These are phyloP conservation scores for Magallana nippona DNA, from an alignment of 2,888 invertebrate genomes.

Conservation along the genomic window DNA sequence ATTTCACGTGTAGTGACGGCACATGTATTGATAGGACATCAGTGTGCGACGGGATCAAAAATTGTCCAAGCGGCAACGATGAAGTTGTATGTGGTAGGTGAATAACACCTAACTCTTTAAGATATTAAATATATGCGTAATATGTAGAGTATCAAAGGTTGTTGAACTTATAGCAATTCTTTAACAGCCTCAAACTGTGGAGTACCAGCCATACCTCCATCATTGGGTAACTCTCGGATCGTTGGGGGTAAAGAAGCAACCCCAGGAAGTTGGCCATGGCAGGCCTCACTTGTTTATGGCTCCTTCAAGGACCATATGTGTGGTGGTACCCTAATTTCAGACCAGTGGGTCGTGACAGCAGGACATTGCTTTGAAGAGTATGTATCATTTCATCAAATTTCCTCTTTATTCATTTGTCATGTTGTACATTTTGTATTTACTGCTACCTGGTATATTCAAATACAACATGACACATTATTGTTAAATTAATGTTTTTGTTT, in stretches of 20 bases:
- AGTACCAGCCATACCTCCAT: conserved; percentile 58
- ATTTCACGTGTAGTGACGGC: conserved; percentile 64
- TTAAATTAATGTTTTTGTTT: no score
- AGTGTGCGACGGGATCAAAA: conserved; percentile 64
- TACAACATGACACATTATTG: no score
- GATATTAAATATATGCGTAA: not conserved
- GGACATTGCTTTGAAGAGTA: conserved; percentile 73
- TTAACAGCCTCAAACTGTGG: conserved; percentile 56
- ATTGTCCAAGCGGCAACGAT: conserved; percentile 65
- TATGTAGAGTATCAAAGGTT: not conserved
- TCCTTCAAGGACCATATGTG: conserved; percentile 65
- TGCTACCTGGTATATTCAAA: no score
- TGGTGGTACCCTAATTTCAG: conserved; percentile 67
- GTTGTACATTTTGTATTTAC: no score
- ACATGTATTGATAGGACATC: conserved; percentile 58
- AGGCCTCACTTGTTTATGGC: conserved; percentile 73
- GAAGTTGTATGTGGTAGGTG: conserved; percentile 67
- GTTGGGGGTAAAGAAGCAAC: conserved; percentile 77
- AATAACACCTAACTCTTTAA: not conserved
- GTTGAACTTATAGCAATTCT: not conserved
- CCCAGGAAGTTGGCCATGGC: conserved; percentile 78
- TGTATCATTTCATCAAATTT: conserved; percentile 1
- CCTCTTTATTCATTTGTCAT: no score
- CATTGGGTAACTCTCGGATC: conserved; percentile 64
- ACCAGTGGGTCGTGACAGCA: conserved; percentile 70